Evolutionary conservation across 64 coral and sea anemone genomes (phyloP).

Genomic region (Montipora foliosa): DNA sequence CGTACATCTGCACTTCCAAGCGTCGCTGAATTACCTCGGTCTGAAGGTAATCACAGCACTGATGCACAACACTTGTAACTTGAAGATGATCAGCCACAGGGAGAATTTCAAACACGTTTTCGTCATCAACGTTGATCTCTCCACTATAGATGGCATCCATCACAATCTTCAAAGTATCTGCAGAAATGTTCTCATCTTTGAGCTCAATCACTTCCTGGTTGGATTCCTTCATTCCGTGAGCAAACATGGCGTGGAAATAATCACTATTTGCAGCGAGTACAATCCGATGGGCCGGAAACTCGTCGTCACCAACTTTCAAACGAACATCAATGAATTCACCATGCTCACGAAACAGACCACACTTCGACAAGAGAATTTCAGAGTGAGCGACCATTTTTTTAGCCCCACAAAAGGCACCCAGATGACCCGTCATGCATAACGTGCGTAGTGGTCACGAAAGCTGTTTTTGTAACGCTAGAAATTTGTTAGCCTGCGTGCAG

Average conservation of each 20-base stretch:
- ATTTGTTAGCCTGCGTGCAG: too few species aligned
- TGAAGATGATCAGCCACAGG: conserved; percentile 20
- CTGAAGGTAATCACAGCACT: conserved; percentile 10
- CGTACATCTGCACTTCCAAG: too few species aligned
- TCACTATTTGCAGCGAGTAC: conserved; percentile 85
- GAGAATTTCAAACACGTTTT: conserved; percentile 22
- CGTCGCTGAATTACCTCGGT: too few species aligned
- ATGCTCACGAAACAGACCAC: neutral
- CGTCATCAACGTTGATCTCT: conserved; percentile 12
- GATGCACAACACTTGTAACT: conserved; percentile 6
- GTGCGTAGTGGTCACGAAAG: too few species aligned
- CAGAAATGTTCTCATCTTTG: conserved; percentile 28
- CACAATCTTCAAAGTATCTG: neutral
- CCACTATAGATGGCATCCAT: conserved; percentile 29
- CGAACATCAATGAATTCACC: conserved; percentile 71
- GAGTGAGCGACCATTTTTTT: too few species aligned
- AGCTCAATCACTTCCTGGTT: conserved; percentile 45
- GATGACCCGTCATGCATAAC: too few species aligned
- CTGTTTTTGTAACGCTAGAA: too few species aligned
- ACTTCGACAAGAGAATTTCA: neutral
- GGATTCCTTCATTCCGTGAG: conserved; percentile 23
- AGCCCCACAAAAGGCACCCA: too few species aligned
- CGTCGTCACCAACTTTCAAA: conserved; percentile 60
- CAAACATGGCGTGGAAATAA: conserved; percentile 94
- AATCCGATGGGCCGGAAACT: conserved; percentile 63